phyloP scores from a whole-genome alignment of 2,797 vertebrate species.

The Anolis apletophallus region DNA sequence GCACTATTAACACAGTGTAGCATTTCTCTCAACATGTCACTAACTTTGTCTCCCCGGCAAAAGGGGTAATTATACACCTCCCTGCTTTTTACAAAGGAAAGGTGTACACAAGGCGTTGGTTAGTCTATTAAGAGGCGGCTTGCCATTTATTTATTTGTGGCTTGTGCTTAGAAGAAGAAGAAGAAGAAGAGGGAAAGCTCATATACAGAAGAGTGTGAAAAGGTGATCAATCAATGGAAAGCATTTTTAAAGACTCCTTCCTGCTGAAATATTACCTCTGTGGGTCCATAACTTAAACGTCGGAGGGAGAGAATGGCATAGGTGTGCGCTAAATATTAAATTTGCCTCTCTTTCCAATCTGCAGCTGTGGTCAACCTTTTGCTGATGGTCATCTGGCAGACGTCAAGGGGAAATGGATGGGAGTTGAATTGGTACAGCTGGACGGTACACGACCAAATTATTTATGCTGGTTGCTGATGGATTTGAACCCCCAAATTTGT shows the following conservation, averaged over 20 bases:
- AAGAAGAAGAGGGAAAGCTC: constrained; percentile 18
- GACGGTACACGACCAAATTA: too few relatives aligned
- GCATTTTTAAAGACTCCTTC: constrained; percentile 8
- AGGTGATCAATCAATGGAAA: constrained; percentile 9
- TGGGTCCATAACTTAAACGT: background rate
- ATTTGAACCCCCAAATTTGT: background rate
- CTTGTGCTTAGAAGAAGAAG: constrained; percentile 26
- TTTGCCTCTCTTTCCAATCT: constrained; percentile 13
- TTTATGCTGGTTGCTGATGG: background rate
- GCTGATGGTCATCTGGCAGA: background rate
- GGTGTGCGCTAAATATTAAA: constrained; percentile 8
- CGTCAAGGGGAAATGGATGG: background rate
- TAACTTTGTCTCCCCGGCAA: constrained; percentile 88
- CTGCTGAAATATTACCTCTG: constrained; percentile 26
- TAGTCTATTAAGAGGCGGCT: constrained; percentile 53
- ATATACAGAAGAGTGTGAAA: constrained; percentile 30
- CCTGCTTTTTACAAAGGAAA: constrained; percentile 62
- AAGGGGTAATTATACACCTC: constrained; percentile 75
- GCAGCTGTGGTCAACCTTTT: background rate
- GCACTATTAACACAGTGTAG: constrained; percentile 95
- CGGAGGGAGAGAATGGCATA: constrained; percentile 10
- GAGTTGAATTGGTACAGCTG: too few relatives aligned
- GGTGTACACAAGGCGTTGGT: constrained; percentile 52
- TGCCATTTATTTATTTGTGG: constrained; percentile 44
- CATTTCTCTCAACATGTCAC: constrained; percentile 95